Evolutionary conservation across 2,113 vertebrate species (phyloP).

Genomic region (Falcunculus frontatus): DNA sequence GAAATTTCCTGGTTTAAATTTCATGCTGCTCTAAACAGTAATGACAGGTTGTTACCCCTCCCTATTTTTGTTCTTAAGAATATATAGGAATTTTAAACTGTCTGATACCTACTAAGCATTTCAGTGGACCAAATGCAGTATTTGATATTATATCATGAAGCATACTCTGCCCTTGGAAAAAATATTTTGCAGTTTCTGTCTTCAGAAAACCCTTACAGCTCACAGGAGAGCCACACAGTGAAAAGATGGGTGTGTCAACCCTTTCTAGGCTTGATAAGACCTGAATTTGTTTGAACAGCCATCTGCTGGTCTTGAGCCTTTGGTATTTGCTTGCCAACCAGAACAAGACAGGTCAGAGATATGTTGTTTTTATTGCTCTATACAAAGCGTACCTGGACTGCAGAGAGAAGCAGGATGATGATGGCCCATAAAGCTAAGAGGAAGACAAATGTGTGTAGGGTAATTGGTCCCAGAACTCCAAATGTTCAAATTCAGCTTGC

Average conservation of each 20-base stretch:
- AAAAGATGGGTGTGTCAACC: constrained; percentile 1
- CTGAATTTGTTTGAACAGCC: constrained; percentile 9
- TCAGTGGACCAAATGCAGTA: background rate
- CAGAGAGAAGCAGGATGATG: background rate
- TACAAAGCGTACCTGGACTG: background rate
- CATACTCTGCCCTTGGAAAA: background rate
- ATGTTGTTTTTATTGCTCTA: background rate
- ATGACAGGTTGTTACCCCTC: background rate
- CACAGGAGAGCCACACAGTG: background rate
- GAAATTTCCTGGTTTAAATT: background rate
- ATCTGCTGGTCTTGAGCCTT: background rate
- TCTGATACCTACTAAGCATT: background rate
- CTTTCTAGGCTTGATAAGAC: background rate
- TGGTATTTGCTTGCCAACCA: background rate
- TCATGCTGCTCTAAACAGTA: background rate
- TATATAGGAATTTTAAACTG: background rate
- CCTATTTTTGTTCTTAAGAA: background rate
- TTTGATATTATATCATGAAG: background rate
- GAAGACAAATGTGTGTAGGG: background rate
- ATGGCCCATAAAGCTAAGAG: background rate
- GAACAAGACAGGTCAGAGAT: background rate
- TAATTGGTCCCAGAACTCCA: background rate
- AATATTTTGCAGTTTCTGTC: background rate
- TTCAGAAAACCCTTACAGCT: background rate
- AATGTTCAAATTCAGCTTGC: background rate